A percentile compares a stretch with the other conserved stretches of the same genome.
Conservation (phyloP, 1,140 invertebrate species). For the Popillia japonica region DNA sequence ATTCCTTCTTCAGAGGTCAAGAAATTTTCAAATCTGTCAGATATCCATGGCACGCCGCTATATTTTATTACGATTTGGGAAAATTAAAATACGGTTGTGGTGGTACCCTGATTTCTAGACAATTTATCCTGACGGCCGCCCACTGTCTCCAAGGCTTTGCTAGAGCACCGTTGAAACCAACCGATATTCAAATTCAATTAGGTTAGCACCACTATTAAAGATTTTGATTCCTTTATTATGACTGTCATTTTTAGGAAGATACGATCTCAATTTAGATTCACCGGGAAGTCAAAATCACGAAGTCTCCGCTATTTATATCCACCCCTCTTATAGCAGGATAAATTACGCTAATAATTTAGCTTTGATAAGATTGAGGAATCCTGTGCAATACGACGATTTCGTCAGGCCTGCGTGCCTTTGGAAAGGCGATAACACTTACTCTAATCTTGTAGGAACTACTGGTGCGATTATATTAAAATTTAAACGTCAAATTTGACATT, state of each 20-base stretch:
- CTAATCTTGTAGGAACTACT: not conserved
- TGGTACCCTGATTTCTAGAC: conserved; percentile 51
- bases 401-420: not conserved
- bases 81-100: conserved; percentile 55
- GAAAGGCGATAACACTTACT: not conserved
- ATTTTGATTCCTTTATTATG: too few species aligned
- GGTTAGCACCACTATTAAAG: not conserved
- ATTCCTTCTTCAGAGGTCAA: not conserved
- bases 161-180: not conserved
- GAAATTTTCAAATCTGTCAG: not conserved
- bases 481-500: too few species aligned
- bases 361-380: not conserved
- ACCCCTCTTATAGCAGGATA: conserved; percentile 18
- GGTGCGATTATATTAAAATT: not conserved
- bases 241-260: not conserved
- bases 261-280: not conserved
- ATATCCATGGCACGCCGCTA: conserved; percentile 57
- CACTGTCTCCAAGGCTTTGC: conserved; percentile 50
- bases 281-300: not conserved
- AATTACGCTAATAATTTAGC: conserved; percentile 31
- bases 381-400: not conserved
- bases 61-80: conserved; percentile 49
- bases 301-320: not conserved
- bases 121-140: conserved; percentile 54
- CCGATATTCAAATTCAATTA: not conserved